Evolutionary conservation across 2,113 vertebrate genomes (phyloP).

Genomic region (Proteles cristata): DNA sequence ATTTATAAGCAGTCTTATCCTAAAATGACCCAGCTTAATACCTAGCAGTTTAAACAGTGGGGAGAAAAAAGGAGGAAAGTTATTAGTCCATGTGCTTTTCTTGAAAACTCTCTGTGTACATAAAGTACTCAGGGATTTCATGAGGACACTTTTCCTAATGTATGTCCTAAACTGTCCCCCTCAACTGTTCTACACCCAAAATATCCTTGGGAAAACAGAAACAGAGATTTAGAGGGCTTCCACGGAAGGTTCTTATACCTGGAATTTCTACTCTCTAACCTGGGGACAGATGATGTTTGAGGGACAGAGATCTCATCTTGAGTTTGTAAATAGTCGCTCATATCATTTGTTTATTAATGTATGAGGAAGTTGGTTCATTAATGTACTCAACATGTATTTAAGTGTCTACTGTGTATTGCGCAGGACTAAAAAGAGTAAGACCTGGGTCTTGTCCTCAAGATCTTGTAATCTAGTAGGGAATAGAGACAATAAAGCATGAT

Average conservation of each 20-base stretch:
- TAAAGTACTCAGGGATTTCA: background rate
- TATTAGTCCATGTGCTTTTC: background rate
- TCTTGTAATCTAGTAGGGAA: background rate
- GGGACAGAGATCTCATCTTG: background rate
- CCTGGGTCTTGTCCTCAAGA: background rate
- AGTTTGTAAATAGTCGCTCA: background rate
- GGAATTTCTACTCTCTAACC: background rate
- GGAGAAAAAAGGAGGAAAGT: background rate
- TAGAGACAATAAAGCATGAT: background rate
- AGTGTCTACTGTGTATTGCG: background rate
- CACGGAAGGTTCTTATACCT: background rate
- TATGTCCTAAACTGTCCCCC: background rate
- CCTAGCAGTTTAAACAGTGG: background rate
- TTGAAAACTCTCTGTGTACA: background rate
- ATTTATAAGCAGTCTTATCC: conserved; percentile 1
- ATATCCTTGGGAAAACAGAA: background rate
- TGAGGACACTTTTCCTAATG: background rate
- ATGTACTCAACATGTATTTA: background rate
- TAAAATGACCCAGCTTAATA: conserved; percentile 15
- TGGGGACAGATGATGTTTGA: background rate
- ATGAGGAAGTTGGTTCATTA: background rate
- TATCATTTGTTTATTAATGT: background rate
- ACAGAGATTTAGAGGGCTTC: background rate
- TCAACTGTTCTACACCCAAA: background rate
- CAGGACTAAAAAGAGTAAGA: background rate